phyloP scores from a whole-genome alignment of 1,140 invertebrate species.

The Drosophila tristis region DNA sequence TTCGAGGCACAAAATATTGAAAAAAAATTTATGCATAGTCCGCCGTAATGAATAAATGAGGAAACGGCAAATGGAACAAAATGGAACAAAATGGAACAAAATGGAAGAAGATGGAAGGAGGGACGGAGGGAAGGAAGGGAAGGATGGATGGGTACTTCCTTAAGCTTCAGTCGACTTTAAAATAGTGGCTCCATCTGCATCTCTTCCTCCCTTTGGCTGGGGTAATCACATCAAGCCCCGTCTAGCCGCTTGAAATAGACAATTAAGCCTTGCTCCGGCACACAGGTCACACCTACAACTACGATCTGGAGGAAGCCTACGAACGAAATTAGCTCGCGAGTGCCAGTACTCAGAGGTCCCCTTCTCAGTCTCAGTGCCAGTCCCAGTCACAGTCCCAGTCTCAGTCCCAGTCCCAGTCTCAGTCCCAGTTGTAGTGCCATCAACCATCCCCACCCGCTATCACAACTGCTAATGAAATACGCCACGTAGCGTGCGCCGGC shows the following conservation, averaged over 20 bases:
- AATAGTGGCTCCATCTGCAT: background rate
- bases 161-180: constrained; percentile 28
- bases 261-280: constrained; percentile 45
- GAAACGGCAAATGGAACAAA: constrained; percentile 23
- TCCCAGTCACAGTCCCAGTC: background rate
- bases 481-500: constrained; percentile 65
- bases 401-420: background rate
- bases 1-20: constrained; percentile 58
- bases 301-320: constrained; percentile 37
- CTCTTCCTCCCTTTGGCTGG: background rate
- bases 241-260: constrained; percentile 55
- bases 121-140: background rate
- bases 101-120: background rate
- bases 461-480: constrained; percentile 77
- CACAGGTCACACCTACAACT: constrained; percentile 39
- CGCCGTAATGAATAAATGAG: constrained; percentile 57
- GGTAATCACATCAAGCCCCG: constrained; percentile 48
- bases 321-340: constrained; percentile 43
- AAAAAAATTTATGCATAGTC: constrained; percentile 51
- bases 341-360: constrained; percentile 21
- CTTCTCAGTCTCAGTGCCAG: constrained; percentile 2
- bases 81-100: constrained; percentile 13
- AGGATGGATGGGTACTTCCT: no score
- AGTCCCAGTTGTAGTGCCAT: constrained; percentile 4
- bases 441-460: constrained; percentile 47